Base-by-base conservation (phyloP, 2,113 vertebrate genomes). In the Zingel zingel region DNA sequence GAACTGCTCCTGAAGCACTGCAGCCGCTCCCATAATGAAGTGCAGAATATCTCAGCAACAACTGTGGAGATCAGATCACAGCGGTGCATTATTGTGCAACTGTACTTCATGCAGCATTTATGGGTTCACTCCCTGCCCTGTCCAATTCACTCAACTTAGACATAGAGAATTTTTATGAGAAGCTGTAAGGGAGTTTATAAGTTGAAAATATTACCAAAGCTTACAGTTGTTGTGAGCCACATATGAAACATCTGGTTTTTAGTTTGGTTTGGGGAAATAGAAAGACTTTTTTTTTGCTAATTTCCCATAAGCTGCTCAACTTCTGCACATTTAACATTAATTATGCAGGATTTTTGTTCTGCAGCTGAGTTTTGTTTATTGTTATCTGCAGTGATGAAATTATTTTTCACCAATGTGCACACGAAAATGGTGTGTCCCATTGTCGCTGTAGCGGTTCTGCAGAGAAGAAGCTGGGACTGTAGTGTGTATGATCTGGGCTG, bases 91-190 rank as follows among this genome's bases (percentile, higher is more conserved):
- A 63, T 77, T 73, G 67, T 83, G 81, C n/a, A 1, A 58, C 53
- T 81, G 81, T 66, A n/a, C 70, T 77, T 86, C 81, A 87, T 87
- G 82, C 71, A 86, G 77, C 74, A 86, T 90, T 89, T 33, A 83
- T 90, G 74, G 21, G 5, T 53, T 72, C 68, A 57, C 73, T 79
- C 43, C 56, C 50, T 25, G 33, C 50, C 59, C 14, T 57, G 75
- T 83, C 58, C 0, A 9, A 74, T 84, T 67, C 45, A 56, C 65
- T 84, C 61, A 45, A 51, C 45, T 74, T 77, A 66, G 53, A 66
- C 74, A n/a, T 33, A 27, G 25, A 73, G n/a, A 50, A 2, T 75
- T 82, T 68, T 53, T 19, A 68, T 16, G 36, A 59, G 39, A 47
- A 36, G 63, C 64, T 36, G 3, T 50, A 21, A 48, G 50, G 6